Base-by-base conservation (phyloP, 1,140 invertebrate species). In the Odontomachus brunneus region DNA sequence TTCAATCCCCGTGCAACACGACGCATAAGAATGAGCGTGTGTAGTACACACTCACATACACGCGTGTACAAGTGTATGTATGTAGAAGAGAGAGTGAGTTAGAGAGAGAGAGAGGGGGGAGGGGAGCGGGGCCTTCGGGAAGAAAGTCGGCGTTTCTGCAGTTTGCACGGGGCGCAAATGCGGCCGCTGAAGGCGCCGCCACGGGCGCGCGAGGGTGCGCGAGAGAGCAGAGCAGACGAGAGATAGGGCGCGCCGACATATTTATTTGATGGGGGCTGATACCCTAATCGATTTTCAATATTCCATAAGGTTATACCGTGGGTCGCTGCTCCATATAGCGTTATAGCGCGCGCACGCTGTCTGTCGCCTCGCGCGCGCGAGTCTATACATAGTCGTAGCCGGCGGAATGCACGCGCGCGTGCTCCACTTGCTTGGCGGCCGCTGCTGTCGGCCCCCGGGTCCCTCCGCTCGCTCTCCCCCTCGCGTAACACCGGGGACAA, bases 251-350 rank as follows among this genome's bases (percentile, higher is more conserved):
- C 65, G 67, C 69, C 65, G 74, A 87, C 86, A 87, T 84, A 86
- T 87, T 87, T 87, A 87, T 87, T 86, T 65, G 80, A 63, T 65
- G 71, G 60, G 22, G 66, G 67, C 71, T 83, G 86, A 87, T 87
- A 87, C 76, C 84, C 84, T 87, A 87, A 87, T 87, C 86, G 86
- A 87, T 87, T 87, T 87, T 87, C 86, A 84, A 87, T 87, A 87
- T 78, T 83, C 84, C 63, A 71, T 48, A 80, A 53, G 66, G 75
- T 44, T 44, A 49, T 38, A 22, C 33, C 51, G 51, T 57, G 44
- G 75, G 65, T 33, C 65, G 67, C 14, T 22, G 75, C 51, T 44
- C 38, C 9, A 11, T 44, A 44, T 17, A 78, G 29, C 51, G 63
- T 69, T 75, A 60, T 44, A 48, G 44, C 59, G 22, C 73, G 44